Percentiles rank a stretch among this genome's conserved stretches.
phyloP scores from a whole-genome alignment of 1,140 invertebrate genomes.

The Branchinecta lynchi region DNA sequence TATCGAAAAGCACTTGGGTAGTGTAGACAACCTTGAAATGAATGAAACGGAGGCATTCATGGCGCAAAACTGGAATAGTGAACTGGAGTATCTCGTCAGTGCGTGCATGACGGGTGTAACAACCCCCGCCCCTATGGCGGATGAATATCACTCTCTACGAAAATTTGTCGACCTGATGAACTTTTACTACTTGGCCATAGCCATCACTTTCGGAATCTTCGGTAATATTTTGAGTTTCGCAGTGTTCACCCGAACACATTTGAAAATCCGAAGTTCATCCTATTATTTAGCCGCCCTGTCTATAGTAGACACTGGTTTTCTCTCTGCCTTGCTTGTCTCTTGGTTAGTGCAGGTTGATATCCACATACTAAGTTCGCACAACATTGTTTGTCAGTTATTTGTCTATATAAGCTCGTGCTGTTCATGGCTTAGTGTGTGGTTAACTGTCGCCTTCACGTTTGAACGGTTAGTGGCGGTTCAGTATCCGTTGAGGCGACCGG shows the following conservation, averaged over 20 bases:
- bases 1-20: neutral
- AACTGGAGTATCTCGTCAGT: neutral
- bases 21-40: neutral
- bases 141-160: neutral
- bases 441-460: conserved; percentile 35
- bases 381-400: conserved; percentile 27
- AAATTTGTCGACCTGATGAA: conserved; percentile 36
- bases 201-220: conserved; percentile 37
- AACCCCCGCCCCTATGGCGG: neutral
- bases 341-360: conserved; percentile 39
- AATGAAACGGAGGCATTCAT: neutral
- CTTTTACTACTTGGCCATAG: conserved; percentile 37
- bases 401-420: conserved; percentile 30
- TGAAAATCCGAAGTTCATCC: conserved; percentile 40
- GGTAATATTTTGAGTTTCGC: conserved; percentile 41
- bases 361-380: conserved; percentile 27
- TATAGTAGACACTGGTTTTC: conserved; percentile 38
- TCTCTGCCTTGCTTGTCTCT: conserved; percentile 36
- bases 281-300: conserved; percentile 43
- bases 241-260: conserved; percentile 40
- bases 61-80: neutral
- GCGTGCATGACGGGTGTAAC: neutral
- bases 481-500: conserved; percentile 54
- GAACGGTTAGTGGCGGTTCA: conserved; percentile 65
- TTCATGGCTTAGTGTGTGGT: conserved; percentile 32